Percentiles rank a stretch among this genome's conserved stretches.
Evolutionary conservation across 2,888 invertebrate species (phyloP).

Genomic region (Drosophila cracens): DNA sequence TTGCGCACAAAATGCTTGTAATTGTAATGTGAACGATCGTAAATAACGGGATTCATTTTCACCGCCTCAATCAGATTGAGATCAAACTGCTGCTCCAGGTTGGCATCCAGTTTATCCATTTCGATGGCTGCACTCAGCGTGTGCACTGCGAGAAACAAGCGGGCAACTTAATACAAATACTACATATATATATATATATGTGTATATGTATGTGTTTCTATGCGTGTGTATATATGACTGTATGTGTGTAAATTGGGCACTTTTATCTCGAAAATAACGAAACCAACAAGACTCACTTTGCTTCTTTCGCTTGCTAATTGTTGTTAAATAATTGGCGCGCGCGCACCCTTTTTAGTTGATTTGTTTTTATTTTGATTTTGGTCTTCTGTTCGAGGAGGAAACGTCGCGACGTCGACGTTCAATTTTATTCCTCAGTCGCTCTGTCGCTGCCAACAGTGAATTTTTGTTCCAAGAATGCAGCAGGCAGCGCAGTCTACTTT

Average conservation of each 20-base stretch:
- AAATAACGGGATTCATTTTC: slow-evolving; percentile 83
- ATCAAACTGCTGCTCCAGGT: slow-evolving; percentile 83
- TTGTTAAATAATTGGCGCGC: slow-evolving; percentile 80
- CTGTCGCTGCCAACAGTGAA: slow-evolving; percentile 77
- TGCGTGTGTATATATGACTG: slow-evolving; percentile 3
- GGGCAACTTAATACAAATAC: slow-evolving; percentile 33
- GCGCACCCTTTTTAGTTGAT: slow-evolving; percentile 68
- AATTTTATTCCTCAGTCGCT: slow-evolving; percentile 72
- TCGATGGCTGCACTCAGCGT: slow-evolving; percentile 74
- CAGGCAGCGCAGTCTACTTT: slow-evolving; percentile 62
- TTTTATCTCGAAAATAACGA: slow-evolving; percentile 36
- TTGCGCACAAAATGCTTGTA: slow-evolving; percentile 83
- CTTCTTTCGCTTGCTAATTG: slow-evolving; percentile 75
- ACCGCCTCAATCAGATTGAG: slow-evolving; percentile 83
- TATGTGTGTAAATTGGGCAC: slow-evolving; percentile 40
- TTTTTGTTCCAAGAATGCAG: slow-evolving; percentile 70
- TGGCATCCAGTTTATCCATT: slow-evolving; percentile 83
- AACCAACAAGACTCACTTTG: slow-evolving; percentile 72
- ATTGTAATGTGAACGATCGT: slow-evolving; percentile 83
- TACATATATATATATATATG: slow-evolving; percentile 5
- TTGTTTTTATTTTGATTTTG: slow-evolving; percentile 79
- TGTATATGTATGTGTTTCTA: not conserved
- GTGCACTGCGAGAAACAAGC: slow-evolving; percentile 65
- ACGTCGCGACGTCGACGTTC: slow-evolving; percentile 78
- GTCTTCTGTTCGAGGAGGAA: slow-evolving; percentile 75